Conservation (phyloP, 1,140 invertebrate species). For the Penaeus vannamei region DNA sequence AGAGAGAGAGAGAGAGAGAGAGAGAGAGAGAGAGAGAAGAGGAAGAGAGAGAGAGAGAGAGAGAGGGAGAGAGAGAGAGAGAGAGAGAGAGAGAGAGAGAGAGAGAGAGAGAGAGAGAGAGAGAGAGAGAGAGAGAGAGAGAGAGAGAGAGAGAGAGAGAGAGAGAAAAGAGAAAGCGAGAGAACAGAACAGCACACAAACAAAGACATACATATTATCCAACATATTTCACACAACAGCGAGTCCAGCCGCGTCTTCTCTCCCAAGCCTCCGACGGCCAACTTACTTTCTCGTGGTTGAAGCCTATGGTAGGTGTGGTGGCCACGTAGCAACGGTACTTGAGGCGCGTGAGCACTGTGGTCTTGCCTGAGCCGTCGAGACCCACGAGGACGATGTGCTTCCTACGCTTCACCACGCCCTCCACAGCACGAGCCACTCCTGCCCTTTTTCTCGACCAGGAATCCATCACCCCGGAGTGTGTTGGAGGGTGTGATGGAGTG, state of each 20-base stretch:
- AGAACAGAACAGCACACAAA: background rate
- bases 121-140: no score
- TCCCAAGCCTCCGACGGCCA: background rate
- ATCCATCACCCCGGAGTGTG: conserved; percentile 6
- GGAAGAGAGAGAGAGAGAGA: background rate
- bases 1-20: background rate
- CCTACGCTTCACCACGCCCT: conserved; percentile 64
- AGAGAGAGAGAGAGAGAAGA: background rate
- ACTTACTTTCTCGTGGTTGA: conserved; percentile 67
- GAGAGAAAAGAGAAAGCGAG: background rate
- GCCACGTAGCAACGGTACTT: conserved; percentile 77
- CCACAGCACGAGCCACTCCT: conserved; percentile 54
- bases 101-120: background rate
- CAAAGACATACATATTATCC: no score
- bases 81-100: background rate
- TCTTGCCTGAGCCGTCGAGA: conserved; percentile 77
- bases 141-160: background rate
- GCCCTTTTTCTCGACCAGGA: conserved; percentile 47
- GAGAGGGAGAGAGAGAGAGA: conserved; percentile 19
- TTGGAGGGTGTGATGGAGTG: background rate
- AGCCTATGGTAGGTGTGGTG: conserved; percentile 75
- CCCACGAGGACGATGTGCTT: conserved; percentile 71
- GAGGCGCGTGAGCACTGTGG: conserved; percentile 78
- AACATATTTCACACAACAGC: no score
- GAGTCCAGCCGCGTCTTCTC: no score